These are phyloP conservation scores for Hestina assimilis DNA, from an alignment of 1,140 invertebrate genomes.

Conservation along the genomic window DNA sequence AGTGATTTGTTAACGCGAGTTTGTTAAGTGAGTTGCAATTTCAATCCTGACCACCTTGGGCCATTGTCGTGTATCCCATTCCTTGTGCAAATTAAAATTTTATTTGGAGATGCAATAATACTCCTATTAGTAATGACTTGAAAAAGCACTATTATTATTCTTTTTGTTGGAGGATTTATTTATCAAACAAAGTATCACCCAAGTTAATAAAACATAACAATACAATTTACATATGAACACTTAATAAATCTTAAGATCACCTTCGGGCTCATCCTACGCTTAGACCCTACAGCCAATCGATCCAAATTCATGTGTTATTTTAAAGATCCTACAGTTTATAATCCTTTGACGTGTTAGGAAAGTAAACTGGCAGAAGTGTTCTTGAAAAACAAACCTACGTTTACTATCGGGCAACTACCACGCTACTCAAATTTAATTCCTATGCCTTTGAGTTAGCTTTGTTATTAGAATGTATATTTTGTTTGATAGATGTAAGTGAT, in stretches of 20 bases:
- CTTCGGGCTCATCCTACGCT: slow-evolving; percentile 34
- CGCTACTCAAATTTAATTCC: background rate
- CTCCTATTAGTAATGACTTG: too few relatives aligned
- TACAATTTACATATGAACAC: slow-evolving; percentile 48
- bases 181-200: background rate
- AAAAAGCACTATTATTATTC: too few relatives aligned
- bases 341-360: slow-evolving; percentile 43
- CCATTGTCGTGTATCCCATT: too few relatives aligned
- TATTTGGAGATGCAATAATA: too few relatives aligned
- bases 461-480: slow-evolving; percentile 5
- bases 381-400: slow-evolving; percentile 23
- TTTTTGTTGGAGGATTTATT: background rate
- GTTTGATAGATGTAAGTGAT: background rate
- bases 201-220: slow-evolving; percentile 15
- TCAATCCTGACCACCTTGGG: too few relatives aligned
- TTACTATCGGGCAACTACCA: background rate
- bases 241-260: slow-evolving; percentile 47
- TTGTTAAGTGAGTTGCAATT: too few relatives aligned
- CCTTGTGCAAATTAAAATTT: too few relatives aligned
- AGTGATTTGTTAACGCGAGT: too few relatives aligned
- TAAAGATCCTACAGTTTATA: slow-evolving; percentile 49
- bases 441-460: background rate
- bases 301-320: slow-evolving; percentile 41
- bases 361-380: slow-evolving; percentile 45
- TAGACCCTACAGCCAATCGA: slow-evolving; percentile 32